Conservation (phyloP, 2,797 vertebrate genomes). For the Pangasius sanitwongsei region DNA sequence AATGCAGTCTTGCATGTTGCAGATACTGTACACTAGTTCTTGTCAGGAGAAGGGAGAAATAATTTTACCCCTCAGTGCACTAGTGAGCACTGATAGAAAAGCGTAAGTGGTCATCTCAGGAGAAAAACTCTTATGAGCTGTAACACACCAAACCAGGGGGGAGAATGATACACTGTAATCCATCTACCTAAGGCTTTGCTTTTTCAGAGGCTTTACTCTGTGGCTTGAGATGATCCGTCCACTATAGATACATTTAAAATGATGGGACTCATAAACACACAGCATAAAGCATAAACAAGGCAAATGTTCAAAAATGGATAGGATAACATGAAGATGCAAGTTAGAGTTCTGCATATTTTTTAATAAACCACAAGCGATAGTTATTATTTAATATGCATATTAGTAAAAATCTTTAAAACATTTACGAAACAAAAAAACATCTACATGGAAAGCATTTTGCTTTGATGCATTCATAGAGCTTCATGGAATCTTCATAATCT, state of each 20-base stretch:
- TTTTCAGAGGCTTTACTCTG: conserved; percentile 33
- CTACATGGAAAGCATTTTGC: background rate
- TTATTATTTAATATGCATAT: background rate
- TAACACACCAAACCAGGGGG: conserved; percentile 29
- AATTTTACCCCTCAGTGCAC: conserved; percentile 38
- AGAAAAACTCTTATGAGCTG: conserved; percentile 42
- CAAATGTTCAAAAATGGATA: background rate
- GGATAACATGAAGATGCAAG: background rate
- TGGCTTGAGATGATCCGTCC: conserved; percentile 5
- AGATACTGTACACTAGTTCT: conserved; percentile 29
- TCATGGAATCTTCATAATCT: background rate
- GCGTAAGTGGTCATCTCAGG: conserved; percentile 28
- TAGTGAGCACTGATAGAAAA: conserved; percentile 32
- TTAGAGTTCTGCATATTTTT: background rate
- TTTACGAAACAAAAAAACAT: background rate
- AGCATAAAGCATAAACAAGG: background rate
- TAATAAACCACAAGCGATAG: background rate
- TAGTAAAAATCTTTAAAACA: background rate
- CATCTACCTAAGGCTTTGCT: conserved; percentile 19
- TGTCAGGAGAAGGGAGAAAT: conserved; percentile 44
- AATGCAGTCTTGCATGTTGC: conserved; percentile 47
- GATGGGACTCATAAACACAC: background rate
- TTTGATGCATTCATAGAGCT: background rate
- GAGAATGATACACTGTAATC: conserved; percentile 37
- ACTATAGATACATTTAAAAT: background rate